Conservation (phyloP, 2,888 invertebrate genomes). For the Mimas tiliae region DNA sequence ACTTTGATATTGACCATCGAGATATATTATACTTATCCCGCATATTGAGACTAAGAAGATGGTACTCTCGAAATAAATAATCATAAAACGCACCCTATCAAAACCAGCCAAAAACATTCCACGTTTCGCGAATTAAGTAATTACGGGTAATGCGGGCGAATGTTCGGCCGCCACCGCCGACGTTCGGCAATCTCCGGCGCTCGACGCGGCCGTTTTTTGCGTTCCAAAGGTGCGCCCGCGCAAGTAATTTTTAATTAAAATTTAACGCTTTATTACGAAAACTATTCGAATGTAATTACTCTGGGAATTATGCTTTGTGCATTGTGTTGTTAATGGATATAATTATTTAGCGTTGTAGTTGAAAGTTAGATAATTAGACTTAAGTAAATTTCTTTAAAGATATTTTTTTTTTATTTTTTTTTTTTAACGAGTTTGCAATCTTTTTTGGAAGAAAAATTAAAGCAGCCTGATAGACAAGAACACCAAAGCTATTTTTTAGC, state of each 20-base stretch:
- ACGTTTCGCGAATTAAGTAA: constrained; percentile 69
- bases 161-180: constrained; percentile 54
- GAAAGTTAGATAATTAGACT: background rate
- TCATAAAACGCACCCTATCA: constrained; percentile 33
- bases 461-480: too few relatives aligned
- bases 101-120: constrained; percentile 52
- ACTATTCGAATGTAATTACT: constrained; percentile 54
- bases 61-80: background rate
- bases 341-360: background rate
- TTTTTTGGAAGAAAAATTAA: too few relatives aligned
- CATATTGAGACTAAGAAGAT: background rate
- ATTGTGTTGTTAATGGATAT: constrained; percentile 7
- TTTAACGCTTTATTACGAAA: constrained; percentile 75
- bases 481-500: too few relatives aligned
- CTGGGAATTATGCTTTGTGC: constrained; percentile 21
- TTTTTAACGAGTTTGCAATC: too few relatives aligned
- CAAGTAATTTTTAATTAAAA: constrained; percentile 76
- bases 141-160: constrained; percentile 59
- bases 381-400: too few relatives aligned
- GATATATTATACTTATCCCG: too few relatives aligned
- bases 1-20: too few relatives aligned
- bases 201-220: constrained; percentile 59
- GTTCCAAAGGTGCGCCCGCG: constrained; percentile 45
- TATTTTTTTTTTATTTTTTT: too few relatives aligned
- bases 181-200: constrained; percentile 62